These are phyloP conservation scores for Palythoa grandis DNA, from an alignment of 92 coral and sea anemone species.

Conservation along the genomic window DNA sequence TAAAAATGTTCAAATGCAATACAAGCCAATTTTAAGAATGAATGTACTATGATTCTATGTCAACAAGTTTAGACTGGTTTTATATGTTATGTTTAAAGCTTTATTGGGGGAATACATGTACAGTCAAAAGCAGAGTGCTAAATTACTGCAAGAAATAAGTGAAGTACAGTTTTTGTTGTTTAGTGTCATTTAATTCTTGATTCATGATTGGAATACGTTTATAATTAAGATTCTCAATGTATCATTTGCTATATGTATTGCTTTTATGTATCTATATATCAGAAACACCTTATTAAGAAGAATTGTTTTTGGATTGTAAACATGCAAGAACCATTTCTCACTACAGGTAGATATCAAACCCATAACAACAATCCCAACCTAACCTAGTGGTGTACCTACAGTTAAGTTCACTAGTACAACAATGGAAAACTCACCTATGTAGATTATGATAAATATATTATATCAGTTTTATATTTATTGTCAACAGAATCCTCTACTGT, in stretches of 20 bases:
- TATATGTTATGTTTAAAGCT: neutral
- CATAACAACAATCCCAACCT: constrained; percentile 6
- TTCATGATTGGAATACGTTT: too few relatives aligned
- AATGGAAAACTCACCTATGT: too few relatives aligned
- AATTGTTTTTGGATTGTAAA: constrained; percentile 1
- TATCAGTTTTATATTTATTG: neutral
- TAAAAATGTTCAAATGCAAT: constrained; percentile 8
- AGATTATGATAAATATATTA: neutral
- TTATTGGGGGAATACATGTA: constrained; percentile 1
- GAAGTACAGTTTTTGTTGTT: too few relatives aligned
- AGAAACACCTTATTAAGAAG: neutral
- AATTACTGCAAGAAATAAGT: constrained; percentile 5
- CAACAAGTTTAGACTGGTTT: neutral
- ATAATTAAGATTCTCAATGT: neutral
- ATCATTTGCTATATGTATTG: neutral
- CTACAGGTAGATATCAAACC: constrained; percentile 9
- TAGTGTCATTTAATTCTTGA: too few relatives aligned
- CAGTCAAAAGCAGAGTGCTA: constrained; percentile 11
- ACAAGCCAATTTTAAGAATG: neutral
- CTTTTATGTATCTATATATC: constrained; percentile 14
- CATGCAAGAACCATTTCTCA: constrained; percentile 14
- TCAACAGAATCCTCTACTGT: neutral
- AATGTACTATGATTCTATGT: neutral
- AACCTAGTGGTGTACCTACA: constrained; percentile 16
- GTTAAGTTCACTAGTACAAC: neutral